These are phyloP conservation scores for Ophthalmotilapia sp. DNA, from an alignment of 2,113 vertebrate species.

Conservation along the genomic window DNA sequence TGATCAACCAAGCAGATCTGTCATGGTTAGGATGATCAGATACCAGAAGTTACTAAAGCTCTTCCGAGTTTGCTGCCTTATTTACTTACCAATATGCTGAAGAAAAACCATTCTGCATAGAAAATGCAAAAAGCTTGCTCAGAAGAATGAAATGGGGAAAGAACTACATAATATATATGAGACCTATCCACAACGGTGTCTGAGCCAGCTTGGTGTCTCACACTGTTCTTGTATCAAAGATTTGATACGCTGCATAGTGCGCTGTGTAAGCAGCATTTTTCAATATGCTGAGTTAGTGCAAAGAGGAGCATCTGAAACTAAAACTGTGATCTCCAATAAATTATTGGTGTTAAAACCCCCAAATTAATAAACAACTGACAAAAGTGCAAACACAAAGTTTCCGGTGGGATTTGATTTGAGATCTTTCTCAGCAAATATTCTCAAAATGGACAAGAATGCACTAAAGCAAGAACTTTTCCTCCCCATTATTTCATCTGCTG, in stretches of 20 bases:
- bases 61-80: not conserved
- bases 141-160: not conserved
- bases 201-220: not conserved
- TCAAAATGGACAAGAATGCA: not conserved
- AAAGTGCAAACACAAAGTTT: not conserved
- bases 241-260: not conserved
- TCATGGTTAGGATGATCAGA: not conserved
- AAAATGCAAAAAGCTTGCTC: not conserved
- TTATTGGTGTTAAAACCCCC: not conserved
- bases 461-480: fast-evolving
- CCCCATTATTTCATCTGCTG: not conserved
- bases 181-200: not conserved
- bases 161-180: not conserved
- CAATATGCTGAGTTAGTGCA: not conserved
- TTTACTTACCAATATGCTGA: not conserved
- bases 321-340: not conserved
- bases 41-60: not conserved
- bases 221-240: not conserved
- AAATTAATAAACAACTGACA: not conserved
- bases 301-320: not conserved
- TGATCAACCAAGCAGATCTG: not conserved
- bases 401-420: not conserved
- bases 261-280: not conserved
- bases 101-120: not conserved
- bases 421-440: not conserved